Percentiles rank a stretch among this genome's conserved stretches.
These are phyloP conservation scores for Romanomermis culicivorax DNA, from an alignment of 2,888 invertebrate genomes.

Conservation along the genomic window DNA sequence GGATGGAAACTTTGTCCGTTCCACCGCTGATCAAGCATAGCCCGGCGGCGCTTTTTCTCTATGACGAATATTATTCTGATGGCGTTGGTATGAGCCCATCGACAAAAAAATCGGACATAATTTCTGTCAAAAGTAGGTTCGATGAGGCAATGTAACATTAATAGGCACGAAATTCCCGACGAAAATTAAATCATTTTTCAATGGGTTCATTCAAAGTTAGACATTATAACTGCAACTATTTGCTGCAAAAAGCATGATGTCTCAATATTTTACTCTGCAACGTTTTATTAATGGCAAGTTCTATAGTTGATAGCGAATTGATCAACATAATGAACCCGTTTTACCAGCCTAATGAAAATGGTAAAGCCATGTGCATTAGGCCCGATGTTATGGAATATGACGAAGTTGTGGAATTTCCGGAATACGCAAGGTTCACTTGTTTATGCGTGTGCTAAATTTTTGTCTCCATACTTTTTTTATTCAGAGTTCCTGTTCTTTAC, in stretches of 20 bases:
- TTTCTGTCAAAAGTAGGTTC: constrained; percentile 9
- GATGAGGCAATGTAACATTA: too few relatives aligned
- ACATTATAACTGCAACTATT: too few relatives aligned
- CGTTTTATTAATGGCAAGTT: too few relatives aligned
- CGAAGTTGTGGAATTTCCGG: constrained; percentile 29
- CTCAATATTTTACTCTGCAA: too few relatives aligned
- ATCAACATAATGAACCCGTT: constrained; percentile 24
- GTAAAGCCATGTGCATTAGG: constrained; percentile 25
- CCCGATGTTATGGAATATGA: constrained; percentile 31
- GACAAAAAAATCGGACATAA: constrained; percentile 7
- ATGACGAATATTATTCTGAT: constrained; percentile 28
- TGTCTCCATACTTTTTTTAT: constrained; percentile 6
- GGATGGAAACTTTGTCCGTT: constrained; percentile 22
- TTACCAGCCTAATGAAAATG: constrained; percentile 20
- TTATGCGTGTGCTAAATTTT: background rate
- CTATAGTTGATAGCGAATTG: background rate
- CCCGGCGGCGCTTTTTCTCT: constrained; percentile 29
- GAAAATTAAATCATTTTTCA: too few relatives aligned
- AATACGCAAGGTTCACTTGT: constrained; percentile 19
- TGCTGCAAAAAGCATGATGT: too few relatives aligned
- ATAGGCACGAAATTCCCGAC: too few relatives aligned
- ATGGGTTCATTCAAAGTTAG: too few relatives aligned
- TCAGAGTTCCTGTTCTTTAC: constrained; percentile 24
- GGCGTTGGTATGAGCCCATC: constrained; percentile 31
- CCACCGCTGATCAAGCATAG: constrained; percentile 27